Base-by-base conservation (phyloP, 2,797 vertebrate genomes). In the Peromyscus aztecus region DNA sequence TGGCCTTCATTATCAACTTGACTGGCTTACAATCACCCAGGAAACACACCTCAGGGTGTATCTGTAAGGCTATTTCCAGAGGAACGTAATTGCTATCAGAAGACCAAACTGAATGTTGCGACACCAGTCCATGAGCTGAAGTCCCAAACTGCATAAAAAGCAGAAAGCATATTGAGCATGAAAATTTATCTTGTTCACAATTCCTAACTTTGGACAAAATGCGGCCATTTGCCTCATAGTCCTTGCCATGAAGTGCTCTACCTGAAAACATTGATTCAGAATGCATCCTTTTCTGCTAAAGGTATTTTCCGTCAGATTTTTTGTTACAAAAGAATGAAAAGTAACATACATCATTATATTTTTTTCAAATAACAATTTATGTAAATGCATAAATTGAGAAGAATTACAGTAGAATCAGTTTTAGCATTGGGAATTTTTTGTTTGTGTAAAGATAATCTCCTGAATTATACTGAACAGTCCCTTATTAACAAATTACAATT, bases 361-460 rank as follows among this genome's bases (percentile, higher is more conserved):
- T 83, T 31, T 81, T 43, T 12, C 24, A 61, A 40, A 40, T 59
- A 61, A 81, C n/a, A 94, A 59, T 76, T 91, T 43, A 63, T 6
- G 1, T 29, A 88, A n/a, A 63, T 77, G 31, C 8, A 23, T 63
- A 1, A 12, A 21, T 93, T 1, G 63, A 91, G 14, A 27, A 92
- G 63, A 43, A 91, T 91, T 94, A 83, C 21, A 82, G 77, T 61
- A 78, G 63, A 84, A 89, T 94, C 2, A 61, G 23, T 77, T 43
- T 84, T 19, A 57, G 37, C 76, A 69, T 40, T 29, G 11, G 67
- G 12, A 67, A 11, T 67, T 2, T 78, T 1, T 24, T 91, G 6
- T 91, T 87, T 94, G 2, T 19, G 16, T 69, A 37, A 61, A 19
- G 11, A 23, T 61, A 86, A 65, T 4, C 91, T 93, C 71, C 0